These are phyloP conservation scores for Sinocyclocheilus maitianheensis DNA, from an alignment of 2,113 vertebrate genomes.

Conservation along the genomic window DNA sequence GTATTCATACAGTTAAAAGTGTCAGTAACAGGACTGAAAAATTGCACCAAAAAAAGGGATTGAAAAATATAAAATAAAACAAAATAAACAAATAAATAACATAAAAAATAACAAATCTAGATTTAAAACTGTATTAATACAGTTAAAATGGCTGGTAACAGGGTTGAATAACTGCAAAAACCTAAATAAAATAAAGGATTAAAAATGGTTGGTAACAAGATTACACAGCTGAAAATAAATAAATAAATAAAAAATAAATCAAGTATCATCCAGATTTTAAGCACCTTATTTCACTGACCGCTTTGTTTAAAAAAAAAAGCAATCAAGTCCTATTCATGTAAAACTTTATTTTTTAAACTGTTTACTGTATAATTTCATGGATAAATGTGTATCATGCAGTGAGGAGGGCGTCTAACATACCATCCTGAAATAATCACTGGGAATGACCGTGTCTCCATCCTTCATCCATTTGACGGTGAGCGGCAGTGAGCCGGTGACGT, in stretches of 20 bases:
- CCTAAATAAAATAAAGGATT: not conserved
- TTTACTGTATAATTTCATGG: not conserved
- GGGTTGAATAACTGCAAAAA: not conserved
- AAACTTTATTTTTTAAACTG: not conserved
- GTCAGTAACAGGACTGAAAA: no score
- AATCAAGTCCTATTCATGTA: not conserved
- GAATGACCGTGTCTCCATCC: slow-evolving; percentile 96
- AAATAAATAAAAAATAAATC: no score
- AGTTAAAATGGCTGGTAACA: no score
- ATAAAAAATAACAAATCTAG: no score
- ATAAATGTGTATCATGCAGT: not conserved
- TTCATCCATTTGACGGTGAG: slow-evolving; percentile 97
- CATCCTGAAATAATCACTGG: slow-evolving; percentile 98
- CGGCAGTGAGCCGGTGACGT: slow-evolving; percentile 86
- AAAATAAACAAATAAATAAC: no score
- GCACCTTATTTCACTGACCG: not conserved
- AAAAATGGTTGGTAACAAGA: not conserved
- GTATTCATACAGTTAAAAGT: no score
- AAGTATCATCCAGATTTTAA: not conserved
- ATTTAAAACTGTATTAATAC: no score
- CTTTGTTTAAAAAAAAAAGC: not conserved
- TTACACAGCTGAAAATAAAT: not conserved
- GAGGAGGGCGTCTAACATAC: slow-evolving; percentile 72
- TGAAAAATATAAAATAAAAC: no score
- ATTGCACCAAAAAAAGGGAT: no score